Evolutionary conservation across 2,797 vertebrate genomes (phyloP).

Genomic region (Acanthornis magna): DNA sequence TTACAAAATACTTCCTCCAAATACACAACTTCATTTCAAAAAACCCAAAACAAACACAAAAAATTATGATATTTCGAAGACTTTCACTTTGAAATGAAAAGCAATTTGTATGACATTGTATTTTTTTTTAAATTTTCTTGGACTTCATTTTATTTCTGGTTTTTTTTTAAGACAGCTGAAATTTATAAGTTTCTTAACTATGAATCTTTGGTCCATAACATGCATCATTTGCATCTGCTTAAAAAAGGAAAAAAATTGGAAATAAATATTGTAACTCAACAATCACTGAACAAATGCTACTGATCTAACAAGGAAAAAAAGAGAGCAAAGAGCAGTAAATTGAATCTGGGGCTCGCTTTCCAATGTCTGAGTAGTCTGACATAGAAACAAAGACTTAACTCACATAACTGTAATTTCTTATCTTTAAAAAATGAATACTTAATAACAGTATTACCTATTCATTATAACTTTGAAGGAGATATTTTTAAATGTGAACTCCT

Average conservation of each 20-base stretch:
- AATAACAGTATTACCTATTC: background rate
- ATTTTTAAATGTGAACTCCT: background rate
- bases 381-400: background rate
- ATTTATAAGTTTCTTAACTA: background rate
- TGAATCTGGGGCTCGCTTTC: background rate
- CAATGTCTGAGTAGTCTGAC: background rate
- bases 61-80: background rate
- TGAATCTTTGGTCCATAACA: background rate
- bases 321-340: background rate
- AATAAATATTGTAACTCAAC: background rate
- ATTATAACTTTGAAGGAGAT: background rate
- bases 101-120: accelerated
- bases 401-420: background rate
- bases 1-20: background rate
- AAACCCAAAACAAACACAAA: background rate
- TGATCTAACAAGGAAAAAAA: background rate
- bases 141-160: background rate
- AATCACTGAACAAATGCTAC: background rate
- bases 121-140: background rate
- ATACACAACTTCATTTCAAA: background rate
- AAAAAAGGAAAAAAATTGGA: background rate
- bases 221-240: background rate
- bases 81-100: background rate
- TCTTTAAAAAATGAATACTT: background rate
- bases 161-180: background rate